Evolutionary conservation across 2,113 vertebrate species (phyloP).

Genomic region (Sigmodon hispidus): DNA sequence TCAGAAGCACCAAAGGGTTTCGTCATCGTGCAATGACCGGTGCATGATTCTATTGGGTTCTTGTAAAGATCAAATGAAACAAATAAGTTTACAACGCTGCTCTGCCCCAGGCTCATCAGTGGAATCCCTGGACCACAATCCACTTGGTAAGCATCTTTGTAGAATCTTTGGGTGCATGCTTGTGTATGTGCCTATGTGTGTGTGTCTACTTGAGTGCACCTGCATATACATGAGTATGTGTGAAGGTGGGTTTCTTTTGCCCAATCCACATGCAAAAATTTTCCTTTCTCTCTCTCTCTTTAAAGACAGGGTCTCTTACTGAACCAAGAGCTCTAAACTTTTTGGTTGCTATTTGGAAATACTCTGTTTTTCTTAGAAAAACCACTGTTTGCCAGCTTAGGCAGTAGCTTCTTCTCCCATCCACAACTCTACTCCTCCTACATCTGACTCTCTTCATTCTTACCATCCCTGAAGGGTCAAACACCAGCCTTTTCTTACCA

Average conservation of each 20-base stretch:
- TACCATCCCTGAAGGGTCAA: background rate
- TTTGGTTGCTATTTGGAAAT: background rate
- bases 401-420: background rate
- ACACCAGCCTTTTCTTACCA: background rate
- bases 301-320: background rate
- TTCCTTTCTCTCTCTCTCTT: background rate
- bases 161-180: background rate
- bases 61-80: background rate
- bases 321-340: background rate
- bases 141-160: background rate
- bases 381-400: background rate
- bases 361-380: background rate
- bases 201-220: background rate
- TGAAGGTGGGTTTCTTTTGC: background rate
- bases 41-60: background rate
- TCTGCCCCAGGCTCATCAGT: too few relatives aligned
- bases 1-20: background rate
- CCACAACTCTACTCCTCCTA: background rate
- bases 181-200: background rate
- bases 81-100: background rate
- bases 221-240: too few relatives aligned
- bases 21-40: background rate
- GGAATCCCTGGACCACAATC: background rate
- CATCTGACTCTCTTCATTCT: background rate
- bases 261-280: background rate